Conservation (phyloP, 2,888 invertebrate species). For the Lumbricus terrestris region DNA sequence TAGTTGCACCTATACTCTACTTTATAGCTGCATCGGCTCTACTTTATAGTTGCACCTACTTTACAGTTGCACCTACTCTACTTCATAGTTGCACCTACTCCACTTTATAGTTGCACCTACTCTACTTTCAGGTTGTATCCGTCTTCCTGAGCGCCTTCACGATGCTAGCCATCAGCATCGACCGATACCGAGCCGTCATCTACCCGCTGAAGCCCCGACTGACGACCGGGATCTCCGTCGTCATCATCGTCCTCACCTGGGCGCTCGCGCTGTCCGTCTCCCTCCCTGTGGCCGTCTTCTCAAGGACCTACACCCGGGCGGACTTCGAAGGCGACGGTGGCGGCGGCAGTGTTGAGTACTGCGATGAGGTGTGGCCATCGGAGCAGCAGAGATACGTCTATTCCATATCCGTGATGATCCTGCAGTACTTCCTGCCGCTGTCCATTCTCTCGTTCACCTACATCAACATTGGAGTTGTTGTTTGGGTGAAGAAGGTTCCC, state of each 20-base stretch:
- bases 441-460: constrained; percentile 82
- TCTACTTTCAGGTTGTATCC: constrained; percentile 62
- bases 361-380: constrained; percentile 44
- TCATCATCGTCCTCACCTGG: constrained; percentile 75
- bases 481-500: constrained; percentile 83
- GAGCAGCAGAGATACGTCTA: constrained; percentile 63
- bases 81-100: too few species aligned
- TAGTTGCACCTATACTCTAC: constrained; percentile 58
- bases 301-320: constrained; percentile 72
- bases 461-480: constrained; percentile 79
- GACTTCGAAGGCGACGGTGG: neutral
- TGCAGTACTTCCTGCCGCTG: constrained; percentile 83
- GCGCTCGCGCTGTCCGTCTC: constrained; percentile 75
- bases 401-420: constrained; percentile 73
- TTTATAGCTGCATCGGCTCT: too few species aligned
- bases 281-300: constrained; percentile 76
- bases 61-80: too few species aligned
- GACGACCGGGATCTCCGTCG: constrained; percentile 62
- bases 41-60: neutral
- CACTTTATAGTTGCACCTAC: too few species aligned
- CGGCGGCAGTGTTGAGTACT: constrained; percentile 25
- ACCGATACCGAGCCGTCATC: constrained; percentile 86
- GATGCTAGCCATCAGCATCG: constrained; percentile 83
- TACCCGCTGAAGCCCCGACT: constrained; percentile 70
- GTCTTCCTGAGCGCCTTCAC: constrained; percentile 81